Percentiles rank a stretch among this genome's conserved stretches.
Evolutionary conservation across 2,797 vertebrate species (phyloP).

Genomic region (Hemibagrus guttatus): DNA sequence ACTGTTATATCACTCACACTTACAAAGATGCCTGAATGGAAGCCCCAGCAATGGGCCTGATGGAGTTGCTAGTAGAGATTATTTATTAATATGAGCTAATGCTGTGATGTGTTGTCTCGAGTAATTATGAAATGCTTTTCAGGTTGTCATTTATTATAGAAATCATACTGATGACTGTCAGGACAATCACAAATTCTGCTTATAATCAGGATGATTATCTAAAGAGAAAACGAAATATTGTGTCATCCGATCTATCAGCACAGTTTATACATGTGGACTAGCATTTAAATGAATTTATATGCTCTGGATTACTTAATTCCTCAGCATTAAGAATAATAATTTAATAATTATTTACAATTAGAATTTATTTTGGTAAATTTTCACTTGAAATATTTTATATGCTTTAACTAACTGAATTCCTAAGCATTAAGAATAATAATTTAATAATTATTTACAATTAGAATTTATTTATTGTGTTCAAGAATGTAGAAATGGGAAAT

Average conservation of each 20-base stretch:
- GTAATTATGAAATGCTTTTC: slow-evolving; percentile 44
- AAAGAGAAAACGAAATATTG: neutral
- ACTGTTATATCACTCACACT: neutral
- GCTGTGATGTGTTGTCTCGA: slow-evolving; percentile 40
- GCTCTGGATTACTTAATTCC: neutral
- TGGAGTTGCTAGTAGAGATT: neutral
- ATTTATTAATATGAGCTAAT: slow-evolving; percentile 44
- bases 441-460: neutral
- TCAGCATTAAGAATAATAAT: neutral
- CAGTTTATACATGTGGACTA: neutral
- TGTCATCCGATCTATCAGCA: neutral
- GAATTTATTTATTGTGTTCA: neutral
- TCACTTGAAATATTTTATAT: neutral
- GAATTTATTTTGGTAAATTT: neutral
- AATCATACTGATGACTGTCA: neutral
- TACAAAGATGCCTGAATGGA: neutral
- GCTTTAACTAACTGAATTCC: neutral
- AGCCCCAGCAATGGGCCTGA: neutral
- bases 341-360: neutral
- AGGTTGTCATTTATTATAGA: slow-evolving; percentile 33
- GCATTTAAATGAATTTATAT: neutral
- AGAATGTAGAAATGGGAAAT: neutral
- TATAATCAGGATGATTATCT: neutral
- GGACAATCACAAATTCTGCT: neutral
- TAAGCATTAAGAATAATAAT: neutral